Percentiles rank a stretch among this genome's conserved stretches.
Evolutionary conservation across 2,113 vertebrate species (phyloP).

Genomic region (Ursus arctos): DNA sequence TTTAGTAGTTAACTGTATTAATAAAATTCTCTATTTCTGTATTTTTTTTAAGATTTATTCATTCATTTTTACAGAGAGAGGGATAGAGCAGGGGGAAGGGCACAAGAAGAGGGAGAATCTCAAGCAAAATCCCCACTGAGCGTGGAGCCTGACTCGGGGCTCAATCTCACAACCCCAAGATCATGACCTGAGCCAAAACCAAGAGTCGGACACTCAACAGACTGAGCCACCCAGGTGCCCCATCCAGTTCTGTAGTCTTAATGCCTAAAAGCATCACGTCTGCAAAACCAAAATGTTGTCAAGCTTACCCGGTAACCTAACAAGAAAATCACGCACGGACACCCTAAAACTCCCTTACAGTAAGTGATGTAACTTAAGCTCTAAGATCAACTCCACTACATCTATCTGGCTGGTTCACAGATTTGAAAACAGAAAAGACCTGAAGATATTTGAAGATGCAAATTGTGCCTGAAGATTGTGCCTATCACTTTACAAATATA

Average conservation of each 20-base stretch:
- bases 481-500: not conserved
- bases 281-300: not conserved
- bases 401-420: accelerated
- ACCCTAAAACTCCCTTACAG: not conserved
- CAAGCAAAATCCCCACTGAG: not conserved
- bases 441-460: not conserved
- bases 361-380: not conserved
- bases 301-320: not conserved
- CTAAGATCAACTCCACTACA: not conserved
- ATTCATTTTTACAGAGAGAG: not conserved
- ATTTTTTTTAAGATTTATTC: not conserved
- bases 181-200: not conserved
- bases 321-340: accelerated
- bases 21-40: not conserved
- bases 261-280: no score
- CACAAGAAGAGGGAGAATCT: not conserved
- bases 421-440: not conserved
- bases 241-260: not conserved
- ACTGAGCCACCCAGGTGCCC: not conserved
- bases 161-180: not conserved
- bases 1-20: not conserved
- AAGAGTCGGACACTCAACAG: not conserved
- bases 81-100: not conserved
- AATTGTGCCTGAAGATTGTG: not conserved
- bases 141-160: not conserved